A percentile compares a stretch with the other conserved stretches of the same genome.
Evolutionary conservation across 2,888 invertebrate species (phyloP).

Genomic region (Cosmia pyralina): DNA sequence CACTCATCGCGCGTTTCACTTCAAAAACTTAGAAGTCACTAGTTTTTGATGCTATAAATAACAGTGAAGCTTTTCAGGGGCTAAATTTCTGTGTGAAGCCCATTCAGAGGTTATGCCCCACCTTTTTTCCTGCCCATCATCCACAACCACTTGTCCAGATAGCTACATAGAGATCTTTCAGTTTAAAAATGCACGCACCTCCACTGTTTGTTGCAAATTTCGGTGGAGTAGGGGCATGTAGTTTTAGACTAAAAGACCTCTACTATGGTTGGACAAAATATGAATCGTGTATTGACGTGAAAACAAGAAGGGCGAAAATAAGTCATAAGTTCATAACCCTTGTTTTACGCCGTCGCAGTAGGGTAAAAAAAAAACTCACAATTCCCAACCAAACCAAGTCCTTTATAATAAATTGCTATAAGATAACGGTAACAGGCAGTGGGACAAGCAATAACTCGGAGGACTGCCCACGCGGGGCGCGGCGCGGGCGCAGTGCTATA

Average conservation of each 20-base stretch:
- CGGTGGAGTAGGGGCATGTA: too few species aligned
- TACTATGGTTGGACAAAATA: too few species aligned
- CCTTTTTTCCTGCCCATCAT: background rate
- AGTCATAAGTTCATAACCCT: too few species aligned
- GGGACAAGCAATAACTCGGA: conserved; percentile 66
- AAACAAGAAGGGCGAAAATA: background rate
- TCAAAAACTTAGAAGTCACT: too few species aligned
- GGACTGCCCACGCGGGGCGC: conserved; percentile 60
- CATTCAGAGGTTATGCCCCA: background rate
- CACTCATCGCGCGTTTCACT: too few species aligned
- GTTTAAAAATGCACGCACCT: too few species aligned
- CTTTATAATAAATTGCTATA: conserved; percentile 53
- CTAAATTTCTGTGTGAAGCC: background rate
- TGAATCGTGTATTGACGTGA: background rate
- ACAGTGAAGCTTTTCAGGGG: background rate
- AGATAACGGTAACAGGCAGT: conserved; percentile 58
- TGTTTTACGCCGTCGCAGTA: background rate
- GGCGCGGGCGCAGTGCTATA: conserved; percentile 43
- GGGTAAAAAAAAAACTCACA: background rate
- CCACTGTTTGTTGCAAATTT: too few species aligned
- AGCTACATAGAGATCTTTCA: too few species aligned
- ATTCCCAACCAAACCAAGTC: background rate
- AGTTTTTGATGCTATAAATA: background rate
- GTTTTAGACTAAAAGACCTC: too few species aligned
- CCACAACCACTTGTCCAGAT: background rate